These are phyloP conservation scores for Lasioglossum oenotherae DNA, from an alignment of 2,888 invertebrate genomes.

Conservation along the genomic window DNA sequence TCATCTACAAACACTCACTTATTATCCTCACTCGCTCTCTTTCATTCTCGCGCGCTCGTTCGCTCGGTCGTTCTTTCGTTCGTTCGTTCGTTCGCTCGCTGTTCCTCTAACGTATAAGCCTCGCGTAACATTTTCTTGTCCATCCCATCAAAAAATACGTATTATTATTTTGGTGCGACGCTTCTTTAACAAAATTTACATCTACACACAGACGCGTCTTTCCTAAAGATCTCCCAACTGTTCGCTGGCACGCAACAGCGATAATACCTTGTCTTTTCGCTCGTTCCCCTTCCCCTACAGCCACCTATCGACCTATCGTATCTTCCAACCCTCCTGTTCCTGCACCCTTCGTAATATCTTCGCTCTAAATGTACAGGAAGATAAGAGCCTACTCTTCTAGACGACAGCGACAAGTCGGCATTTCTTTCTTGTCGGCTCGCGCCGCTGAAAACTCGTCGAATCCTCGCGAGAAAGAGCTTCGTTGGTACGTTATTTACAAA, in stretches of 20 bases:
- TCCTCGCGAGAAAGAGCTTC: background rate
- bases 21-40: background rate
- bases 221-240: constrained; percentile 24
- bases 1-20: constrained; percentile 4
- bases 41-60: background rate
- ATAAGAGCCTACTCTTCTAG: constrained; percentile 68
- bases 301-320: background rate
- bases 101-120: constrained; percentile 54
- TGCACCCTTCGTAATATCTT: background rate
- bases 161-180: constrained; percentile 71
- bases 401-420: constrained; percentile 48
- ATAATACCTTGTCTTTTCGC: background rate
- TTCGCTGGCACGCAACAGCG: background rate
- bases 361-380: constrained; percentile 80
- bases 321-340: background rate
- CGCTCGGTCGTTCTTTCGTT: background rate
- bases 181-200: constrained; percentile 78
- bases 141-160: constrained; percentile 80
- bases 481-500: constrained; percentile 39
- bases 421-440: constrained; percentile 29
- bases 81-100: background rate
- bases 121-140: constrained; percentile 53
- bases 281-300: background rate
- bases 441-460: constrained; percentile 39
- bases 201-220: constrained; percentile 51